Evolutionary conservation across 2,888 invertebrate genomes (phyloP), one percentile per base, ranked within the genome.

Genomic region (Epirrhoe tristata): DNA sequence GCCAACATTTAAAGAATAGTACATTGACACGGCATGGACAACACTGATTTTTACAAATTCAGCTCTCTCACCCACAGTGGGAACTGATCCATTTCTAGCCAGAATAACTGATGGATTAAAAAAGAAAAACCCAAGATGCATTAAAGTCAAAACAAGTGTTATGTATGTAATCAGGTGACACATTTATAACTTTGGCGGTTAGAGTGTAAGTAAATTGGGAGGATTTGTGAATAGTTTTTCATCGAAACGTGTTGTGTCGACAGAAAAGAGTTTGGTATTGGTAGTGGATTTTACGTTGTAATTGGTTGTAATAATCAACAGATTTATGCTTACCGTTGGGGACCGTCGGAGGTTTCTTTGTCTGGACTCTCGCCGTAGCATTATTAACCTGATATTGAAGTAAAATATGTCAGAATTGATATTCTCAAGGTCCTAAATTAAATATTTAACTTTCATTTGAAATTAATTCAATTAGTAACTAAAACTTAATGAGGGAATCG

Each of bases 281-380:
- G 60, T 58, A 50, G 63, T 58, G 59, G 32, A 55, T 14, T 58
- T 67, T 61, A 58, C 50, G 8, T 67, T 58, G 51, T 48, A 50
- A 57, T 55, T 63, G 53, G 8, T 67, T 58, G 51, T 48, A 50
- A 57, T 55, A 65, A 55, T 54, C 46, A 57, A 53, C 62, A 73
- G 59, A 59, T 66, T 10, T 63, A 67, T 63, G 87, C 97, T 96
- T 94, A 98, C 98, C 98, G 95, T 97, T 97, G 81, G 98, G 97
- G 89, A 98, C 96, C 81, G 97, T 95, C 79, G 98, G 96, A 81
- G 98, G 97, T 95, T 99, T 99, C 96, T 98, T 99, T 88, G 99
- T 99, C 96, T 99, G 99, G 93, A 99, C 99, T 95, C 99, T 96
- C 85, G 99, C 99, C 83, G 99, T 99, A 81, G 99, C 99, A 95